These are phyloP conservation scores for Rousettus leschenaultii DNA, from an alignment of 2,113 vertebrate genomes.

Conservation along the genomic window DNA sequence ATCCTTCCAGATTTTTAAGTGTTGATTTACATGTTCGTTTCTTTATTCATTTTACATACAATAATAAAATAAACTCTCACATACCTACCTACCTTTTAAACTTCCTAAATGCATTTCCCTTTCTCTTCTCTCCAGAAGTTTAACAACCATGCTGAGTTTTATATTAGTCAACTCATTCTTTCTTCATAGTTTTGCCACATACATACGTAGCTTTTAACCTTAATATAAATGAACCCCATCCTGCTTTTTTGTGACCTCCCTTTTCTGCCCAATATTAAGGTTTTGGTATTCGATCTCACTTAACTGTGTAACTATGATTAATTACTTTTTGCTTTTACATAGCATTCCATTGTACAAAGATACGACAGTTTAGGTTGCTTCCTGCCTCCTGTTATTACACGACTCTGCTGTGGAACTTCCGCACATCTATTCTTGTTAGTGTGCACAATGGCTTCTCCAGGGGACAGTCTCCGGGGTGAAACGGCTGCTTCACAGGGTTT, in stretches of 20 bases:
- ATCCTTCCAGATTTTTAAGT: background rate
- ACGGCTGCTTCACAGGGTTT: rapidly evolving
- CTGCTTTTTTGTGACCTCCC: background rate
- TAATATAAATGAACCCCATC: background rate
- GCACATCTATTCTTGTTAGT: background rate
- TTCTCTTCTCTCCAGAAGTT: background rate
- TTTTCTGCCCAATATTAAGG: background rate
- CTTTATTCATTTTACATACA: background rate
- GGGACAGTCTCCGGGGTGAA: background rate
- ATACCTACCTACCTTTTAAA: background rate
- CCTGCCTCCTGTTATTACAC: background rate
- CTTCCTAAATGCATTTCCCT: background rate
- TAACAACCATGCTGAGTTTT: background rate
- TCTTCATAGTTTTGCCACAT: background rate
- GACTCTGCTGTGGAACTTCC: background rate
- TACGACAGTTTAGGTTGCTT: background rate
- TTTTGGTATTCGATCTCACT: background rate
- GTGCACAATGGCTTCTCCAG: background rate
- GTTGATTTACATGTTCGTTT: background rate
- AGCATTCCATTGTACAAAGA: background rate
- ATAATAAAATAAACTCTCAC: background rate
- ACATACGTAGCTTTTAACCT: background rate
- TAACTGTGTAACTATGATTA: background rate
- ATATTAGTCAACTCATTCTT: background rate
- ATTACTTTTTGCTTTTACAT: background rate